Evolutionary conservation across 2,888 invertebrate genomes (phyloP).

Genomic region (Eremobia ochroleuca): DNA sequence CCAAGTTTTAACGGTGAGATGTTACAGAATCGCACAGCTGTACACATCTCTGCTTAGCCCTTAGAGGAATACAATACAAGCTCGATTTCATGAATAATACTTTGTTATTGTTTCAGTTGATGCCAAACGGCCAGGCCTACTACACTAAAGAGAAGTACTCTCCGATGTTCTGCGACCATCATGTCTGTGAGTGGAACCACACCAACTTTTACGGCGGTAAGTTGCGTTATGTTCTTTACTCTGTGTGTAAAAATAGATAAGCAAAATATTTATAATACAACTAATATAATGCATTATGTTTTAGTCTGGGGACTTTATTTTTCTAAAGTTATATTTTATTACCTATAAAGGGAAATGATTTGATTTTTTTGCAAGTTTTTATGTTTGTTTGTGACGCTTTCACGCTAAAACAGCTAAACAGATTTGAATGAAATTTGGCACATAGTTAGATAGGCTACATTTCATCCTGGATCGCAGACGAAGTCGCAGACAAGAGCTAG

Average conservation of each 20-base stretch:
- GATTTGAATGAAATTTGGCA: not conserved
- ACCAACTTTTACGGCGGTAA: slow-evolving; percentile 88
- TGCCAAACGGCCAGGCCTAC: slow-evolving; percentile 84
- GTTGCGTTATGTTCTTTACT: not conserved
- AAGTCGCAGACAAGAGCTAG: not conserved
- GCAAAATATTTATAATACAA: not conserved
- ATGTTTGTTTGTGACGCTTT: not conserved
- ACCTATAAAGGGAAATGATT: not conserved
- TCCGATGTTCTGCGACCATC: slow-evolving; percentile 84
- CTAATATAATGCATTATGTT: not conserved
- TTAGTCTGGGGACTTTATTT: not conserved
- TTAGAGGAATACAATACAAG: not conserved
- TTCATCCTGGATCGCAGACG: not conserved
- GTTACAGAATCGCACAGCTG: not conserved
- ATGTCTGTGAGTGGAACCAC: slow-evolving; percentile 88
- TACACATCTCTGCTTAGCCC: too few relatives aligned
- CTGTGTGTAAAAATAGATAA: not conserved
- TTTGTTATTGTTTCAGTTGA: slow-evolving; percentile 71
- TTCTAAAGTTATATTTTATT: too few relatives aligned
- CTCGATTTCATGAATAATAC: not conserved
- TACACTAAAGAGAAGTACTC: slow-evolving; percentile 84
- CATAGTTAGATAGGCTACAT: not conserved
- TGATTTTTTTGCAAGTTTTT: not conserved
- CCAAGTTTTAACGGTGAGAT: too few relatives aligned
- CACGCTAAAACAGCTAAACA: not conserved